These are phyloP conservation scores for Magallana ariakensis DNA, from an alignment of 1,140 invertebrate species.

Conservation along the genomic window DNA sequence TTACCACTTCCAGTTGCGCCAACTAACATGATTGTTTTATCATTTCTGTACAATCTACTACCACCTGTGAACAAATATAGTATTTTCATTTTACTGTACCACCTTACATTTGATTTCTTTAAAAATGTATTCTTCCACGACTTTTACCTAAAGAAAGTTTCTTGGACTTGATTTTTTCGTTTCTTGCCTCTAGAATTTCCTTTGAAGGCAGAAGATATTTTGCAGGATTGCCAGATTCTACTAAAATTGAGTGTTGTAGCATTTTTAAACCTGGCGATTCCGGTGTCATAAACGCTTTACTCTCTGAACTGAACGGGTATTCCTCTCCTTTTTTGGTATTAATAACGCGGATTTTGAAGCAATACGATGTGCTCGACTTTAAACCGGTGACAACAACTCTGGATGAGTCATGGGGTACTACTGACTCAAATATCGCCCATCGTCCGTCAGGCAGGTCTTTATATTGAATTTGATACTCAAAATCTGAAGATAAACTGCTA, in stretches of 20 bases:
- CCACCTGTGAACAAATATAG: neutral
- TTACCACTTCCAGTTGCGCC: conserved; percentile 44
- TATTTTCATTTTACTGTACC: too few species aligned
- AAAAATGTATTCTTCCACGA: too few species aligned
- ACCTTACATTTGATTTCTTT: too few species aligned
- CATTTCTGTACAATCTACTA: neutral
- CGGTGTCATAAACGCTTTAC: conserved; percentile 32
- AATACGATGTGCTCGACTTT: conserved; percentile 26
- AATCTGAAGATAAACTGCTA: neutral
- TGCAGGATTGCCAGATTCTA: neutral
- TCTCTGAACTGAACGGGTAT: conserved; percentile 40
- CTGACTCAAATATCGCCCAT: neutral
- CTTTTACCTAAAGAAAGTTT: conserved; percentile 47
- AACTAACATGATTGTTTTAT: conserved; percentile 45
- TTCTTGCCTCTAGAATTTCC: conserved; percentile 19
- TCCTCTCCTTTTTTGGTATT: conserved; percentile 31
- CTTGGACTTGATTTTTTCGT: conserved; percentile 27
- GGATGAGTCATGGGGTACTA: neutral
- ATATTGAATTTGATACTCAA: conserved; percentile 12
- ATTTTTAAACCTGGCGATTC: conserved; percentile 11
- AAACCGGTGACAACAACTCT: neutral
- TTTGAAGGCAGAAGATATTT: conserved; percentile 22
- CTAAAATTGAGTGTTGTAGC: neutral
- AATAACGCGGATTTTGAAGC: conserved; percentile 5
- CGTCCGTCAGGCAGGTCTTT: neutral